Evolutionary conservation across 2,888 invertebrate species (phyloP).

Genomic region (Caenorhabditis sp.): DNA sequence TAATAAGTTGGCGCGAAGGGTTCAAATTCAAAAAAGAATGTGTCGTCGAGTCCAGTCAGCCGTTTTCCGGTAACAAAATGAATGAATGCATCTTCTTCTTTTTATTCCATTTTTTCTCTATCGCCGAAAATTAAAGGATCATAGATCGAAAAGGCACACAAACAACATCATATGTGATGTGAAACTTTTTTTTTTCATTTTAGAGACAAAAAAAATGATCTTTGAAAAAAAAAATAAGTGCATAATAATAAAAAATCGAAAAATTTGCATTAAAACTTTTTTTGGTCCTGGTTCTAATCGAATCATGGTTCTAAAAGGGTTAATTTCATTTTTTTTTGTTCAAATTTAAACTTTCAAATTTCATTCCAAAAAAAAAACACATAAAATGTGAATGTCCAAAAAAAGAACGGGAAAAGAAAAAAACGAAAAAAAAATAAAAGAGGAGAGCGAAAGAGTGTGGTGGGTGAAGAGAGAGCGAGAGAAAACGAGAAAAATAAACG

Average conservation of each 20-base stretch:
- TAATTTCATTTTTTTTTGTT: not conserved
- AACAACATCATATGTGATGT: not conserved
- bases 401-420: not conserved
- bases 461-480: constrained; percentile 1
- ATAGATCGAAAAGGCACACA: not conserved
- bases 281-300: too few relatives aligned
- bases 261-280: not conserved
- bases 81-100: constrained; percentile 29
- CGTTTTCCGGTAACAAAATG: constrained; percentile 24
- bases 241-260: not conserved
- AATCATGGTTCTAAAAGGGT: too few relatives aligned
- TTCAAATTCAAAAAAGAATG: not conserved
- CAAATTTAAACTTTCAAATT: not conserved
- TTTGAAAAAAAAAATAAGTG: not conserved
- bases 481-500: constrained; percentile 3
- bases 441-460: constrained; percentile 1
- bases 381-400: not conserved
- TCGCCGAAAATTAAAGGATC: too few relatives aligned
- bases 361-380: not conserved
- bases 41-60: too few relatives aligned
- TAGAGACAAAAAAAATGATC: not conserved
- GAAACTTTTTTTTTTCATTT: not conserved
- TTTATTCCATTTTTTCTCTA: too few relatives aligned
- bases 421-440: not conserved
- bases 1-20: too few relatives aligned